Evolutionary conservation across 2,113 vertebrate species (phyloP).

Genomic region (Alethe diademata): DNA sequence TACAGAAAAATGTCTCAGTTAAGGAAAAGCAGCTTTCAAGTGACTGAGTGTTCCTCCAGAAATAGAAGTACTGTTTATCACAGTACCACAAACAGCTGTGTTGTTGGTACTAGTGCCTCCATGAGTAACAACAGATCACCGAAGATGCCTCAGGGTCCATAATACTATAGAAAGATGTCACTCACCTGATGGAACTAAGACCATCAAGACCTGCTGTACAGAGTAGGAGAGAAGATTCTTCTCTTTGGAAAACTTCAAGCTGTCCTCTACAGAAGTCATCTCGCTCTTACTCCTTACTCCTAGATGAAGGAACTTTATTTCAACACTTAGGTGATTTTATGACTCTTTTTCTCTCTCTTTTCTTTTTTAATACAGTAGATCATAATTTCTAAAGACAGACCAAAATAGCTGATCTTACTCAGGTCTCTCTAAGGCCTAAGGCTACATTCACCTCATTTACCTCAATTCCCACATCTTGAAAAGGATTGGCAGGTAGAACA

Average conservation of each 20-base stretch:
- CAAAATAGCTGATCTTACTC: neutral
- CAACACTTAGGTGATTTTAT: neutral
- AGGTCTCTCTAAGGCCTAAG: neutral
- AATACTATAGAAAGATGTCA: neutral
- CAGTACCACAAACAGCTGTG: neutral
- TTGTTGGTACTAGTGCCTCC: neutral
- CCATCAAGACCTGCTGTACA: neutral
- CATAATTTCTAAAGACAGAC: neutral
- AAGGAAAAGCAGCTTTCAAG: conserved; percentile 9
- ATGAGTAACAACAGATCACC: neutral
- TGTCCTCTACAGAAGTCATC: neutral
- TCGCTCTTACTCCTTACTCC: neutral
- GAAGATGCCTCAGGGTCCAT: neutral
- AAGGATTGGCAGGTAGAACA: conserved; percentile 10
- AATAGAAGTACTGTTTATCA: conserved; percentile 15
- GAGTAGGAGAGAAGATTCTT: neutral
- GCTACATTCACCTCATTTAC: conserved; percentile 11
- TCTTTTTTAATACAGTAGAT: neutral
- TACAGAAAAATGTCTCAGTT: neutral
- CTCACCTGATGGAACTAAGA: neutral
- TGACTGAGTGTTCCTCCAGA: neutral
- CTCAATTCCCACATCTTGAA: neutral
- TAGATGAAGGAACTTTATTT: neutral
- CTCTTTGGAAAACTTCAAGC: neutral
- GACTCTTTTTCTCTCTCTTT: neutral